Percentiles rank a stretch among this genome's conserved stretches.
Conservation (phyloP, 2,888 invertebrate species). For the Peribatodes rhomboidaria region DNA sequence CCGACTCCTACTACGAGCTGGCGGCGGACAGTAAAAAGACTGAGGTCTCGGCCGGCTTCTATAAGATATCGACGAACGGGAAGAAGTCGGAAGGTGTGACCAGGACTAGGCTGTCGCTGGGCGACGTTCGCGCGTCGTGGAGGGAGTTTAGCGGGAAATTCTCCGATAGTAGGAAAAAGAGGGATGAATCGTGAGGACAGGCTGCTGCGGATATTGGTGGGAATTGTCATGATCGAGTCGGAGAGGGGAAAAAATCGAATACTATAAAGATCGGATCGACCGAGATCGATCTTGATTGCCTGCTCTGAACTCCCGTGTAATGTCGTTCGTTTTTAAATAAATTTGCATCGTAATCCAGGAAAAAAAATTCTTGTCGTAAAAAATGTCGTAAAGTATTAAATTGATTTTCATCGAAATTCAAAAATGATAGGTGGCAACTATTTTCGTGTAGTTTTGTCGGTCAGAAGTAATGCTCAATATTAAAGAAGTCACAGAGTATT, state of each 20-base stretch:
- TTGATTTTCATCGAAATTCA: neutral
- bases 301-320: neutral
- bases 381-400: neutral
- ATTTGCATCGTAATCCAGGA: too few relatives aligned
- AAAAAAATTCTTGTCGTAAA: too few relatives aligned
- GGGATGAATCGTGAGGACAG: constrained; percentile 42
- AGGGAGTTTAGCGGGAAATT: constrained; percentile 67
- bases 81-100: constrained; percentile 38
- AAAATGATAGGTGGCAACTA: neutral
- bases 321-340: neutral
- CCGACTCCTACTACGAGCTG: constrained; percentile 17
- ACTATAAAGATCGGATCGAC: neutral
- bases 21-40: constrained; percentile 14
- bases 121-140: constrained; percentile 68
- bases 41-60: constrained; percentile 19
- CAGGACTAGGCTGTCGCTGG: constrained; percentile 56
- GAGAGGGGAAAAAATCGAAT: constrained; percentile 1
- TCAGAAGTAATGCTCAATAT: neutral
- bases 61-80: constrained; percentile 32
- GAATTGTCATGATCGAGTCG: neutral
- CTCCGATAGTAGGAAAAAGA: constrained; percentile 60
- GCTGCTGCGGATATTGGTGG: neutral
- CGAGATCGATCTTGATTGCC: neutral
- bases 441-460: neutral
- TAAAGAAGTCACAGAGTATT: neutral